phyloP scores from a whole-genome alignment of 2,797 vertebrate species.

The Thamnophis elegans region DNA sequence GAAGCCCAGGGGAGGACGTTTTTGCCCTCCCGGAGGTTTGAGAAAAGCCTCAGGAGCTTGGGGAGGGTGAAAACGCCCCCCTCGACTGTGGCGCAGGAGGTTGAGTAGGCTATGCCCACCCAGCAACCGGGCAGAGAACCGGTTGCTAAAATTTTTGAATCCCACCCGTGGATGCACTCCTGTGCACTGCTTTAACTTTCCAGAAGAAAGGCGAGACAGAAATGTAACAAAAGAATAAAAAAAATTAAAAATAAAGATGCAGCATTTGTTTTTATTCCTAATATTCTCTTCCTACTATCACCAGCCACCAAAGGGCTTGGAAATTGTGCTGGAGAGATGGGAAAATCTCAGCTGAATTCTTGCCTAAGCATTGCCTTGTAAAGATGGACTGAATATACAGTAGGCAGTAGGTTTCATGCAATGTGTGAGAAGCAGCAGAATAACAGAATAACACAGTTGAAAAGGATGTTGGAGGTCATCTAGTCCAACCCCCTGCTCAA shows the following conservation, averaged over 20 bases:
- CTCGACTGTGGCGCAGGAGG: too few species aligned
- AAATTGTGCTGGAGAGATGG: background rate
- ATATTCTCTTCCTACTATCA: background rate
- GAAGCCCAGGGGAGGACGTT: too few species aligned
- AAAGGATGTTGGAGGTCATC: background rate
- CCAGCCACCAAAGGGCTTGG: background rate
- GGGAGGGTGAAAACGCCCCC: too few species aligned
- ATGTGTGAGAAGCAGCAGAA: background rate
- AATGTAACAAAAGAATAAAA: background rate
- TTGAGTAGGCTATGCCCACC: too few species aligned
- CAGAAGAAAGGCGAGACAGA: background rate
- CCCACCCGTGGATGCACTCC: background rate
- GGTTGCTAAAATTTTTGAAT: too few species aligned
- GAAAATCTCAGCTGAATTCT: background rate
- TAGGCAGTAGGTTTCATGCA: background rate
- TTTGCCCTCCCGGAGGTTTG: too few species aligned
- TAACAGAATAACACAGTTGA: background rate
- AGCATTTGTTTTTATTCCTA: background rate
- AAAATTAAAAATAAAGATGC: background rate
- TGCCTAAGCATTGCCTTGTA: background rate
- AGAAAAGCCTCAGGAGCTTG: too few species aligned
- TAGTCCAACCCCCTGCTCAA: background rate
- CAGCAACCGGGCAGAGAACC: too few species aligned
- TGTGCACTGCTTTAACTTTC: background rate
- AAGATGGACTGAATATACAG: background rate